These are phyloP conservation scores for Pherbina coryleti DNA, from an alignment of 2,888 invertebrate genomes.

Conservation along the genomic window DNA sequence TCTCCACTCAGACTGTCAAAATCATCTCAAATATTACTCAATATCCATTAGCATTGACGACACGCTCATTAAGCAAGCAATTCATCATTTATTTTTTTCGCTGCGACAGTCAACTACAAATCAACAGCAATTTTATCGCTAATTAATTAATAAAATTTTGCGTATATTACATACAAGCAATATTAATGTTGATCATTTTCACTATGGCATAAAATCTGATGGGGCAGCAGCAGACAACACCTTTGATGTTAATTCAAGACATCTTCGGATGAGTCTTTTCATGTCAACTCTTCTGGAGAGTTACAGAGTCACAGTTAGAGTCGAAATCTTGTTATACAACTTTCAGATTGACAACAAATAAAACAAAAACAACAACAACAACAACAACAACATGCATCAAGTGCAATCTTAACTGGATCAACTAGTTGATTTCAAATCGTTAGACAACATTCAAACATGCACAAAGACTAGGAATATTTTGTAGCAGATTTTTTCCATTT, in stretches of 20 bases:
- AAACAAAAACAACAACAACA: background rate
- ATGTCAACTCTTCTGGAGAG: background rate
- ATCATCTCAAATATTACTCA: too few species aligned
- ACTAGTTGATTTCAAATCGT: constrained; percentile 6
- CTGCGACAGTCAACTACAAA: too few species aligned
- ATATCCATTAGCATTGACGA: too few species aligned
- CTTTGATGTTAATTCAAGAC: background rate
- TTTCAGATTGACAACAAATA: constrained; percentile 24
- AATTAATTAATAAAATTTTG: too few species aligned
- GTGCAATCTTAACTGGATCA: constrained; percentile 32
- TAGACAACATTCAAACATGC: background rate
- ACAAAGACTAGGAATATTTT: background rate
- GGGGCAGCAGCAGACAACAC: too few species aligned
- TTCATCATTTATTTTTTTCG: too few species aligned
- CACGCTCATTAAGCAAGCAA: too few species aligned
- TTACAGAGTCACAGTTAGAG: background rate
- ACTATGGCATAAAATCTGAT: too few species aligned
- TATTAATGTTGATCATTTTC: too few species aligned
- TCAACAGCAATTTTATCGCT: too few species aligned
- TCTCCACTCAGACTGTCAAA: too few species aligned
- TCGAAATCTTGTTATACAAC: constrained; percentile 35
- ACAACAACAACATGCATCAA: background rate
- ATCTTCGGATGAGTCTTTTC: background rate
- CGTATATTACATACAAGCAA: too few species aligned
- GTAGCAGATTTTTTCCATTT: background rate